Percentiles rank a stretch among this genome's conserved stretches.
These are phyloP conservation scores for Aldrovandia affinis DNA, from an alignment of 2,797 vertebrate species.

Conservation along the genomic window DNA sequence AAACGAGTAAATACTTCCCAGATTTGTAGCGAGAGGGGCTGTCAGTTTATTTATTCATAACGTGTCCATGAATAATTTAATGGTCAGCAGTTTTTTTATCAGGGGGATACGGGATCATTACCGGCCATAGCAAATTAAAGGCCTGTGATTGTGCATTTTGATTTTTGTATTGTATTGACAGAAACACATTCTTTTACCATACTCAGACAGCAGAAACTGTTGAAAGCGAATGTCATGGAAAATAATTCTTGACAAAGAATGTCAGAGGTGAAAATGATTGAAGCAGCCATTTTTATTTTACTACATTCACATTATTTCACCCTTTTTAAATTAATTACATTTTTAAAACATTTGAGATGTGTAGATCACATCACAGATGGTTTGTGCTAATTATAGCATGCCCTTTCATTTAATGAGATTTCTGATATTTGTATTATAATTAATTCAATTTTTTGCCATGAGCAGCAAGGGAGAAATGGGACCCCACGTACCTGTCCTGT, in stretches of 20 bases:
- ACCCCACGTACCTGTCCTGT: conserved; percentile 49
- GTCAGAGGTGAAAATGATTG: neutral
- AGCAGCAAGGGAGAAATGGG: neutral
- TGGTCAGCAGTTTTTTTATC: conserved; percentile 69
- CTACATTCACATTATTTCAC: neutral
- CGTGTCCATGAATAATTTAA: conserved; percentile 73
- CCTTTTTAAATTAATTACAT: too few species aligned
- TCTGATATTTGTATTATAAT: neutral
- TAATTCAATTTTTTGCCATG: neutral
- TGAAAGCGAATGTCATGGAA: neutral
- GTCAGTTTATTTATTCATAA: conserved; percentile 76
- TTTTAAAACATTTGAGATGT: too few species aligned
- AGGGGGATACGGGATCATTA: conserved; percentile 56
- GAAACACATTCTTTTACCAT: conserved; percentile 44
- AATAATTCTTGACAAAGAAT: neutral
- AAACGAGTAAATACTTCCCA: conserved; percentile 72
- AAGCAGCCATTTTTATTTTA: neutral
- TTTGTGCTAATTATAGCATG: neutral
- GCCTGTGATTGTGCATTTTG: conserved; percentile 60
- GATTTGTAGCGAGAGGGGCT: conserved; percentile 68
- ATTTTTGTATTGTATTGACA: conserved; percentile 55
- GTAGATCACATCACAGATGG: neutral
- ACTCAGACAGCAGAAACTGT: neutral
- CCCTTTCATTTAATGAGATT: too few species aligned
- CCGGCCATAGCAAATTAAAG: conserved; percentile 65